Evolutionary conservation across 2,888 invertebrate genomes (phyloP).

Genomic region (Chrysolina americana): DNA sequence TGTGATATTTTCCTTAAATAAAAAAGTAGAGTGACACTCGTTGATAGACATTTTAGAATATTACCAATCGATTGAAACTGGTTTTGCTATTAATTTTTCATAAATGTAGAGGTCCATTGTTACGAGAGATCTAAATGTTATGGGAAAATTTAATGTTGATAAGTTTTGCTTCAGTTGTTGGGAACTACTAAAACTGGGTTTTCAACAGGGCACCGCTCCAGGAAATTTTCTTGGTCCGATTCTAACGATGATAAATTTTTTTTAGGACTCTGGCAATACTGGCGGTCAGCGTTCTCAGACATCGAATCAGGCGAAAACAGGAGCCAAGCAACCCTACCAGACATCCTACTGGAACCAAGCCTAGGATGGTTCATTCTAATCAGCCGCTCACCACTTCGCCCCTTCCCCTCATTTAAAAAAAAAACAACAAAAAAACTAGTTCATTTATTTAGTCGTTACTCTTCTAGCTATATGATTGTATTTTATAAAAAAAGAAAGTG

Average conservation of each 20-base stretch:
- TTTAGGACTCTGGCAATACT: conserved; percentile 73
- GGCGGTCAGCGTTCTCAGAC: conserved; percentile 70
- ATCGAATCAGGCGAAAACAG: conserved; percentile 72
- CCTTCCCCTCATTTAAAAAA: conserved; percentile 35
- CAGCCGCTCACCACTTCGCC: conserved; percentile 58
- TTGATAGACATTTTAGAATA: no score
- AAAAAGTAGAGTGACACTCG: no score
- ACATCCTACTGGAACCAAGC: conserved; percentile 78
- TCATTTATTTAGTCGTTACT: conserved; percentile 53
- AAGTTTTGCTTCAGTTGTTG: no score
- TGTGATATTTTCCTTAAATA: no score
- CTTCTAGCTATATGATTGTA: conserved; percentile 53
- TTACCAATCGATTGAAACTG: no score
- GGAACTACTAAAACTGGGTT: no score
- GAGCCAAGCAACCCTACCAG: conserved; percentile 76
- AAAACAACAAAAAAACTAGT: conserved; percentile 33
- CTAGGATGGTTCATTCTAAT: conserved; percentile 63
- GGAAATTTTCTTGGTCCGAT: no score
- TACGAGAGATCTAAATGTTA: no score
- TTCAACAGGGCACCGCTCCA: no score
- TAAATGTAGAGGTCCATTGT: no score
- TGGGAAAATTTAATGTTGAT: no score
- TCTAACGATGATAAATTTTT: conserved; percentile 47
- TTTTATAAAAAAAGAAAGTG: conserved; percentile 54
- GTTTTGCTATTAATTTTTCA: no score